Conservation (phyloP, 2,888 invertebrate genomes). For the Rhopalosiphum nymphaeae region DNA sequence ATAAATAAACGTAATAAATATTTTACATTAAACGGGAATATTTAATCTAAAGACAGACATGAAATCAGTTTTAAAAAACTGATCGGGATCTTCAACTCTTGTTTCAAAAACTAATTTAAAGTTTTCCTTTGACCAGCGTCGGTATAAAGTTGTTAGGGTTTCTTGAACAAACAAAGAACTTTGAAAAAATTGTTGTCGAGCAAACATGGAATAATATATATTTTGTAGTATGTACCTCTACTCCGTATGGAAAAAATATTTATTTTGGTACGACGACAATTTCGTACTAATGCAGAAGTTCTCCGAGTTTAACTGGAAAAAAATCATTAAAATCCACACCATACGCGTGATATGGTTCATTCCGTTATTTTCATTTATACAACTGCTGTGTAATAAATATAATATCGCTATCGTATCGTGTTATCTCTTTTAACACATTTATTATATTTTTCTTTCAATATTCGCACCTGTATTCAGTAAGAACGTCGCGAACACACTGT, state of each 20-base stretch:
- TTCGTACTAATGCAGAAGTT: not conserved
- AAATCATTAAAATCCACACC: not conserved
- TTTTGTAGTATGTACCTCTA: not conserved
- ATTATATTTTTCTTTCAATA: not conserved
- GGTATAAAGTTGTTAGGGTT: not conserved
- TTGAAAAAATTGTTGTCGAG: not conserved
- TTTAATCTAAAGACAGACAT: not conserved
- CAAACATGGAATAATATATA: not conserved
- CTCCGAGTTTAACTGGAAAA: not conserved
- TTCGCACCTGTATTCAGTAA: not conserved
- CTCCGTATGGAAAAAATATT: not conserved
- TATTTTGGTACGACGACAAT: not conserved
- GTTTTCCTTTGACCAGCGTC: slow-evolving; percentile 47
- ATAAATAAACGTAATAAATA: not conserved
- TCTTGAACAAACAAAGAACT: slow-evolving; percentile 2
- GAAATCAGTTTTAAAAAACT: not conserved
- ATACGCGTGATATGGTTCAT: not conserved
- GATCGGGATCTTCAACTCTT: not conserved
- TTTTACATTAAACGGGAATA: not conserved
- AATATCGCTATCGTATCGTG: not conserved
- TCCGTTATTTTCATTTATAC: not conserved
- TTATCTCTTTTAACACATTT: not conserved
- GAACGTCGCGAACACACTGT: not conserved
- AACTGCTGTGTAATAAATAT: not conserved
- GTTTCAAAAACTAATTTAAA: slow-evolving; percentile 56